phyloP scores from a whole-genome alignment of 1,140 invertebrate genomes.

The Probaryconus sp. region DNA sequence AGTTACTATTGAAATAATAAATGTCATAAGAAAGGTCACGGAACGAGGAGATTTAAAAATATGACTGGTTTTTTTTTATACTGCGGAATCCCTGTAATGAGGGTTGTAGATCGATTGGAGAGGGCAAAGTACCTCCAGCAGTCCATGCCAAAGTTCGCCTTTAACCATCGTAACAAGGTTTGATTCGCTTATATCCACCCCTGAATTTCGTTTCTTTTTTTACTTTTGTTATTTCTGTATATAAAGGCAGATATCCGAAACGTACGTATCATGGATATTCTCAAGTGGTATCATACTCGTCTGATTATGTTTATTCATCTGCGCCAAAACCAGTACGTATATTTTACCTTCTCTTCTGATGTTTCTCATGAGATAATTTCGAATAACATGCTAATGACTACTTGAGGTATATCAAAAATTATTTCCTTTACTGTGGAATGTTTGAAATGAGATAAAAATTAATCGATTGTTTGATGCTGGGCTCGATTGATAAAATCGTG shows the following conservation, averaged over 20 bases:
- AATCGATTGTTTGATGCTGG: no score
- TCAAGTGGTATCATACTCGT: constrained; percentile 64
- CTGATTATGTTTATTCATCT: constrained; percentile 71
- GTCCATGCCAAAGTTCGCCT: constrained; percentile 46
- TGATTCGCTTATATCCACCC: constrained; percentile 37
- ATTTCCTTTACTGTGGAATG: neutral
- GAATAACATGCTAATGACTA: constrained; percentile 70
- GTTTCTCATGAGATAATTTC: constrained; percentile 66
- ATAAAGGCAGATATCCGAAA: constrained; percentile 57
- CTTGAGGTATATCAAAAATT: constrained; percentile 45
- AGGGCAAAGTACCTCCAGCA: constrained; percentile 15
- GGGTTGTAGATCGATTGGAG: constrained; percentile 43
- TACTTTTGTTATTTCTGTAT: constrained; percentile 54
- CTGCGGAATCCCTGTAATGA: constrained; percentile 34
- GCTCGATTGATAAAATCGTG: constrained; percentile 1
- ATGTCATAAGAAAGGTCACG: no score
- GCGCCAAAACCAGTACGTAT: constrained; percentile 53
- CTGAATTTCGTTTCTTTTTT: constrained; percentile 52
- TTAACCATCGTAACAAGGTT: constrained; percentile 49
- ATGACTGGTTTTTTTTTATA: constrained; percentile 5
- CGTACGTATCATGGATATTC: constrained; percentile 53
- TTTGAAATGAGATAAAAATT: neutral
- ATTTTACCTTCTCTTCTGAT: constrained; percentile 71
- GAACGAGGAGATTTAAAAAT: no score
- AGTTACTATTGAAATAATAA: no score